Evolutionary conservation across 2,888 invertebrate species (phyloP).

Genomic region (Dexiosoma caninum): DNA sequence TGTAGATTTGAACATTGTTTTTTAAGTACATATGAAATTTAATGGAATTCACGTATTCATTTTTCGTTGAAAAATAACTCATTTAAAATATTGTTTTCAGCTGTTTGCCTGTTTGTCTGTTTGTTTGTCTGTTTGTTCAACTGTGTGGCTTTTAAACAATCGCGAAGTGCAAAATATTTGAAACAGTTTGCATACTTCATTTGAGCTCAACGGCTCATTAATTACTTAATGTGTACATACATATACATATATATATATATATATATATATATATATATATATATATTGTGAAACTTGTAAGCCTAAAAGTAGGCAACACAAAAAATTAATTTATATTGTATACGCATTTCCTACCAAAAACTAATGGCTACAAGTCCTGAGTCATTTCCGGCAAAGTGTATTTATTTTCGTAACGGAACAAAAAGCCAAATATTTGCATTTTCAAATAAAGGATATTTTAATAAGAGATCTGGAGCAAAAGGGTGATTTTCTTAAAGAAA

Average conservation of each 20-base stretch:
- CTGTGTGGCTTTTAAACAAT: neutral
- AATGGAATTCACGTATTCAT: neutral
- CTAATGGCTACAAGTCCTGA: slow-evolving; percentile 37
- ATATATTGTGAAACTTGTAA: neutral
- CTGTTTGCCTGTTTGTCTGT: neutral
- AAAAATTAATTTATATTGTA: slow-evolving; percentile 13
- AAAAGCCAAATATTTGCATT: slow-evolving; percentile 2
- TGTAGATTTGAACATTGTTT: neutral
- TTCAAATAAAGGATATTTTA: neutral
- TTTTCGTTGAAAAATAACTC: neutral
- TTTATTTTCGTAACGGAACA: neutral
- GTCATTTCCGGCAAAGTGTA: slow-evolving; percentile 45
- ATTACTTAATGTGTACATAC: no score
- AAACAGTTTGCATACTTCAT: neutral
- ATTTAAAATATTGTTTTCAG: neutral
- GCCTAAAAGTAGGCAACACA: slow-evolving; percentile 3
- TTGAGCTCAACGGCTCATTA: neutral
- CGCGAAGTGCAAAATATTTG: neutral
- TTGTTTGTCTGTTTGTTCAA: neutral
- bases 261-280: no score
- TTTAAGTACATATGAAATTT: neutral
- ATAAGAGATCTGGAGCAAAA: neutral
- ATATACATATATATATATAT: no score
- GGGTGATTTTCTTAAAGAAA: neutral
- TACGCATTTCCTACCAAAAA: slow-evolving; percentile 53